phyloP scores from a whole-genome alignment of 2,797 vertebrate species.

The Hoplostethus mediterraneus region DNA sequence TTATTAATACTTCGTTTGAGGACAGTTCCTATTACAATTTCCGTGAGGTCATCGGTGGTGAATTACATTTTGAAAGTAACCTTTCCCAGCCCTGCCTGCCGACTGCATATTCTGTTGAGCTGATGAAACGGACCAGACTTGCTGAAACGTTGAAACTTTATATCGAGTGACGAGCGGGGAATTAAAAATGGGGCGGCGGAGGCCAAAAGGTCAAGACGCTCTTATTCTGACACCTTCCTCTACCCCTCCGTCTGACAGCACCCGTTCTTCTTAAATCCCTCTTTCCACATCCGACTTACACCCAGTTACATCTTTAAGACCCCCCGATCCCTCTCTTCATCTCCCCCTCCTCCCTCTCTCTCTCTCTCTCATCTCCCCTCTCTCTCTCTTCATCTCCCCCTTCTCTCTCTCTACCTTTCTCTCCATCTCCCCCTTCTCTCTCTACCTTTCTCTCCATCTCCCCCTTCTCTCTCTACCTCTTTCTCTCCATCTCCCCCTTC shows the following conservation, averaged over 20 bases:
- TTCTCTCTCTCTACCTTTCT: no score
- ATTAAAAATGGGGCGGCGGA: slow-evolving; percentile 15
- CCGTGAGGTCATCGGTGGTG: no score
- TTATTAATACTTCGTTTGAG: no score
- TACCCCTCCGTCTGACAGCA: slow-evolving; percentile 18
- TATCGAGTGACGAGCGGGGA: slow-evolving; percentile 3
- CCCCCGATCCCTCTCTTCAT: neutral
- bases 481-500: neutral
- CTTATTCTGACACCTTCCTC: slow-evolving; percentile 18
- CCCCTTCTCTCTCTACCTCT: no score
- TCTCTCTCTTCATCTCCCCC: no score
- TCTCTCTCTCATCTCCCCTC: neutral
- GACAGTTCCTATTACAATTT: no score
- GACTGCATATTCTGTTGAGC: no score
- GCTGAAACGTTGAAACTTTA: slow-evolving; percentile 5
- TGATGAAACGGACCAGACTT: neutral
- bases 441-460: no score
- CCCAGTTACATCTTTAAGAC: slow-evolving; percentile 27
- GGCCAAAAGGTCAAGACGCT: slow-evolving; percentile 38
- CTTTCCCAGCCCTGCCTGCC: no score
- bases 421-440: no score
- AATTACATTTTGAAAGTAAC: no score
- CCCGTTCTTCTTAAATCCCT: slow-evolving; percentile 37
- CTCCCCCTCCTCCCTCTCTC: slow-evolving; percentile 1
- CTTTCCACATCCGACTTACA: slow-evolving; percentile 42